Base-by-base conservation (phyloP, 2,113 vertebrate genomes). In the Malurus elegans region DNA sequence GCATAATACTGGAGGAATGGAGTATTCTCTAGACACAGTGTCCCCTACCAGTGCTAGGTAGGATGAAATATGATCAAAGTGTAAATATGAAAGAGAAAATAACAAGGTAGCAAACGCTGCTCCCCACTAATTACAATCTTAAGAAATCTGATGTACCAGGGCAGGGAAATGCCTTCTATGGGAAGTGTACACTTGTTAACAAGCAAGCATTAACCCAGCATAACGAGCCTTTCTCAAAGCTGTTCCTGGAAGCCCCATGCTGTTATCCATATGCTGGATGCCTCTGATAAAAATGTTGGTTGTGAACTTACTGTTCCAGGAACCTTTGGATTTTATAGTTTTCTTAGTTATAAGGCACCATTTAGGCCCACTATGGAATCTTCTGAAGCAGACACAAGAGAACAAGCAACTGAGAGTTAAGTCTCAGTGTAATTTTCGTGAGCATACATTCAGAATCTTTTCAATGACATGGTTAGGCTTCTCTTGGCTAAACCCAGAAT, bases 201-300 rank as follows among this genome's bases (percentile, higher is more conserved):
- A 60, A 60, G 76, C 62, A 51, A 67, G 65, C 4, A 23, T 85
- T 94, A 96, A 94, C 79, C 78, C 91, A 90, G 82, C 67, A 69
- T 44, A 93, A 94, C 66, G 87, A 92, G 70, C 75, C 34, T 93
- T 26, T 20, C 94, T 71, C 1, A 3, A 85, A 88, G 60, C 51
- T 90, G 72, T 56, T 92, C 19, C 67, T 64, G 69, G 61, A 88
- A 92, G 45, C 67, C 91, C 25, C 93, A 76, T 58, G 66, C 83
- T 97, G 93, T 79, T 85, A 78, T 20, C 87, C 91, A 69, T 95
- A 92, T 97, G 94, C 69, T 95, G 79, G 42, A 70, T 94, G 67
- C 42, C 20, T 76, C 87, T 21, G 1, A 48, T 88, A 83, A 84
- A 71, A 86, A 31, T 34, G n/a, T n/a, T 85, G 72, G 61, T 38